These are phyloP conservation scores for Dynastes maya DNA, from an alignment of 2,888 invertebrate species.

Conservation along the genomic window DNA sequence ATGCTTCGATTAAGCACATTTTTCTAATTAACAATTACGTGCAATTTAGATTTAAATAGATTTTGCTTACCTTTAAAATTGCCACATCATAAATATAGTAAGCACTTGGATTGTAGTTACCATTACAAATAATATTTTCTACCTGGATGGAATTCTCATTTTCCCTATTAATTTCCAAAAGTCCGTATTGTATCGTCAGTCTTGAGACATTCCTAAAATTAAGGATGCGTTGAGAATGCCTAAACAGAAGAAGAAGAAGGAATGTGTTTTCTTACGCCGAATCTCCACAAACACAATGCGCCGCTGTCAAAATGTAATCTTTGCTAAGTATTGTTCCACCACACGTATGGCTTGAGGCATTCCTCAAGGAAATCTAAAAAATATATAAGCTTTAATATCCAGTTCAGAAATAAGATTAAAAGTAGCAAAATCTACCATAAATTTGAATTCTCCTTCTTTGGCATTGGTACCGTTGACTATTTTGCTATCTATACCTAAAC, in stretches of 20 bases:
- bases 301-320: slow-evolving; percentile 56
- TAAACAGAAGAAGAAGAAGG: too few relatives aligned
- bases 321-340: slow-evolving; percentile 56
- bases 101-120: slow-evolving; percentile 41
- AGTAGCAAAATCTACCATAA: slow-evolving; percentile 53
- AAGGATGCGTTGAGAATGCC: background rate
- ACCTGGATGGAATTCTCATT: slow-evolving; percentile 50
- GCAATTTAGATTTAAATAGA: too few relatives aligned
- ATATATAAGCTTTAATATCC: background rate
- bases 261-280: slow-evolving; percentile 9
- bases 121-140: slow-evolving; percentile 49
- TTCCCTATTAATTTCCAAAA: slow-evolving; percentile 45
- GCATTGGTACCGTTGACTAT: slow-evolving; percentile 59
- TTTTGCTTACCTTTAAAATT: slow-evolving; percentile 49
- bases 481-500: slow-evolving; percentile 21
- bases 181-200: slow-evolving; percentile 53
- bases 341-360: slow-evolving; percentile 53
- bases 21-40: too few relatives aligned
- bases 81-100: slow-evolving; percentile 54
- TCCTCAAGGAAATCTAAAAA: slow-evolving; percentile 56
- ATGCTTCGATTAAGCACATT: too few relatives aligned
- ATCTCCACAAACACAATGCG: slow-evolving; percentile 54
- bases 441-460: slow-evolving; percentile 56
- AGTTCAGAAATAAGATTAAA: background rate
- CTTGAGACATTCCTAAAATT: slow-evolving; percentile 21